These are phyloP conservation scores for mouse (Mus musculus) DNA, from an alignment of 2,113 vertebrate genomes.

Conservation along the genomic window DNA sequence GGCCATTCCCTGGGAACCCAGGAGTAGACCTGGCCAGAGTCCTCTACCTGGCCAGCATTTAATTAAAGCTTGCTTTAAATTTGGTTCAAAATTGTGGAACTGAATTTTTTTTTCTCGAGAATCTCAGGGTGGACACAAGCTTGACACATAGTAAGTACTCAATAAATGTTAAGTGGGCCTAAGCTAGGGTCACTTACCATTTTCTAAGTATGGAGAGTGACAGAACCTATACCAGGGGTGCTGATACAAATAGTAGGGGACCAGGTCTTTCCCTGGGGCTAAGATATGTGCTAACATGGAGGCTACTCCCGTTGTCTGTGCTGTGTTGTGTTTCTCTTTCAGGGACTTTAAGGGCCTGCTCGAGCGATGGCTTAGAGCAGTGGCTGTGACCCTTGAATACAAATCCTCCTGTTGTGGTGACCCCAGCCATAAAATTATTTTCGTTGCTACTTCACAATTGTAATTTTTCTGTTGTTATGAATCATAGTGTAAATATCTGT, in stretches of 20 bases:
- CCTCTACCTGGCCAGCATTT: neutral
- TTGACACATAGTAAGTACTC: neutral
- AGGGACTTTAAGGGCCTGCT: neutral
- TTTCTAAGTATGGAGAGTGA: neutral
- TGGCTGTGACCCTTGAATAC: too few relatives aligned
- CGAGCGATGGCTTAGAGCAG: neutral
- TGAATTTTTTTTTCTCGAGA: neutral
- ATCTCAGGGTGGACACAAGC: neutral
- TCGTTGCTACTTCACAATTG: neutral
- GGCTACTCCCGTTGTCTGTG: too few relatives aligned
- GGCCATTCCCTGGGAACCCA: neutral
- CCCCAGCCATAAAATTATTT: neutral
- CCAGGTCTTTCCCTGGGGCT: neutral
- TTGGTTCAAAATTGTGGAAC: neutral
- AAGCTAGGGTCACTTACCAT: neutral
- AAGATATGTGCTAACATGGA: fast-evolving
- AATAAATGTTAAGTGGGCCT: neutral
- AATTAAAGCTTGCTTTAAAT: neutral
- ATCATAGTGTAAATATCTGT: neutral
- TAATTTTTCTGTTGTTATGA: neutral
- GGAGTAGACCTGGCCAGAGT: neutral
- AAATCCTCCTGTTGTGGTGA: neutral
- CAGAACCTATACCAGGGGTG: fast-evolving
- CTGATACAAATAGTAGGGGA: fast-evolving
- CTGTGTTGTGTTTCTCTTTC: neutral